Evolutionary conservation across 2,797 vertebrate species (phyloP).

Genomic region (Phoeniculus purpureus): DNA sequence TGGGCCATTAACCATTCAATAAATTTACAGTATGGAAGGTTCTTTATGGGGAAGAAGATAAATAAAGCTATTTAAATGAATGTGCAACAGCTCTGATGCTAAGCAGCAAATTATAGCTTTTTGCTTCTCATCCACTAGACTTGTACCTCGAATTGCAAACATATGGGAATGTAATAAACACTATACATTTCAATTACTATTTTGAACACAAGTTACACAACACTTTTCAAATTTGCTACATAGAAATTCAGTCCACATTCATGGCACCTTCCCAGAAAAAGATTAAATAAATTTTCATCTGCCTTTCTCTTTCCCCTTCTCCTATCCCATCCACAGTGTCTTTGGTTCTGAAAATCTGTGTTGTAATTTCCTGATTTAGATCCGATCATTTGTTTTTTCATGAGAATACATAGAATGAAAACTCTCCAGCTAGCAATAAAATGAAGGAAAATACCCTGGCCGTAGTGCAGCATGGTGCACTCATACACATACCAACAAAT

Average conservation of each 20-base stretch:
- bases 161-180: slow-evolving; percentile 74
- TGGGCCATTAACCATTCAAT: slow-evolving; percentile 82
- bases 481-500: fast-evolving
- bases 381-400: neutral
- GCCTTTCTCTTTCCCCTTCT: neutral
- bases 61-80: slow-evolving; percentile 79
- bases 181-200: slow-evolving; percentile 69
- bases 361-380: slow-evolving; percentile 16
- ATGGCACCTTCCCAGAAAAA: slow-evolving; percentile 24
- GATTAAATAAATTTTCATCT: neutral
- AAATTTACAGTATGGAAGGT: slow-evolving; percentile 81
- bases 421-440: neutral
- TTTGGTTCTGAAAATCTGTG: neutral
- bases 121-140: slow-evolving; percentile 69
- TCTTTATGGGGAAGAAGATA: slow-evolving; percentile 79
- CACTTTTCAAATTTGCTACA: neutral
- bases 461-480: fast-evolving
- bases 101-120: slow-evolving; percentile 76
- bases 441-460: neutral
- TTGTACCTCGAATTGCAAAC: slow-evolving; percentile 78
- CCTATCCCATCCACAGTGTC: neutral
- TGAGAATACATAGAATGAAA: neutral
- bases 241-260: neutral
- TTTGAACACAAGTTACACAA: slow-evolving; percentile 63
- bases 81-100: slow-evolving; percentile 69